Percentiles rank a stretch among this genome's conserved stretches.
Conservation (phyloP, 2,113 vertebrate species). For the Platanista minor region DNA sequence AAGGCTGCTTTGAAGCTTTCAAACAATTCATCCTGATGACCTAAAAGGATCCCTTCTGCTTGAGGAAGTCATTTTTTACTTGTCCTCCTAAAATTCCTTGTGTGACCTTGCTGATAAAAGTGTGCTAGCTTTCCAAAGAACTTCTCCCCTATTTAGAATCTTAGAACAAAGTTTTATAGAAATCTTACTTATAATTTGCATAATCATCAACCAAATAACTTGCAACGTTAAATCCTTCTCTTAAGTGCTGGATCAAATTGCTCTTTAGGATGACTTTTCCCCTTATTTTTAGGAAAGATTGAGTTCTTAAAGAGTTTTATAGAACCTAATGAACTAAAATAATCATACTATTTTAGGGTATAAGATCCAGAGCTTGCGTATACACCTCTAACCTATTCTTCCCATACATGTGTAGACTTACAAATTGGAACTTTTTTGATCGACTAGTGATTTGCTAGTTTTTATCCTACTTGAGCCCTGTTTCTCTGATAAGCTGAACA, state of each 20-base stretch:
- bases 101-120: conserved; percentile 49
- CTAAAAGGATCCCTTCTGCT: conserved; percentile 32
- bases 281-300: not conserved
- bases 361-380: not conserved
- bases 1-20: conserved; percentile 49
- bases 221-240: not conserved
- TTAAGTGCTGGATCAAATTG: not conserved
- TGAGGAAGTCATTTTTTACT: conserved; percentile 59
- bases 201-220: not conserved
- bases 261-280: not conserved
- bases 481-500: conserved; percentile 6
- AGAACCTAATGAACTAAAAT: not conserved
- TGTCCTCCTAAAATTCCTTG: conserved; percentile 56
- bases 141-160: not conserved
- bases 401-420: not conserved
- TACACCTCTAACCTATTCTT: not conserved
- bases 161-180: not conserved
- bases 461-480: not conserved
- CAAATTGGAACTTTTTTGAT: not conserved
- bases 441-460: not conserved
- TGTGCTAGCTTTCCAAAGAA: not conserved
- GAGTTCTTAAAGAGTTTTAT: not conserved
- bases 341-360: not conserved
- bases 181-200: not conserved
- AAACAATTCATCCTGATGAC: conserved; percentile 44